Conservation (phyloP, 1,140 invertebrate species). For the Neodiprion lecontei region DNA sequence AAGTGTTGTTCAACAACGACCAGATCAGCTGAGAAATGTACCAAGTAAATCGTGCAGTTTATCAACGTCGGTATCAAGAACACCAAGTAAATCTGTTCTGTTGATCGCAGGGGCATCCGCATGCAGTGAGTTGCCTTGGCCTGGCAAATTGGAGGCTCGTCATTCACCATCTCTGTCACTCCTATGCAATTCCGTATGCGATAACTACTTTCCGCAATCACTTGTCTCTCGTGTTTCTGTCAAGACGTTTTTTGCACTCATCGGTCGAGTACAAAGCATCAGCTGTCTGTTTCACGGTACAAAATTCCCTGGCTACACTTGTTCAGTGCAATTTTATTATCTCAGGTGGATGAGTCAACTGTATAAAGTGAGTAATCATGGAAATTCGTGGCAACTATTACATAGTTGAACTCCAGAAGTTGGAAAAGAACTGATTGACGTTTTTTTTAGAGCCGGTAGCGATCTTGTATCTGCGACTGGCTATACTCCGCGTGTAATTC, state of each 20-base stretch:
- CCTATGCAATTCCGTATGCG: slow-evolving; percentile 8
- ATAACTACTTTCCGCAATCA: not conserved
- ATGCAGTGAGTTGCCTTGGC: slow-evolving; percentile 41
- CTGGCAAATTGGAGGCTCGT: slow-evolving; percentile 35
- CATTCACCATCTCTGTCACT: slow-evolving; percentile 35
- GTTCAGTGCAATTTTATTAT: not conserved
- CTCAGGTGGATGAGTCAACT: not conserved
- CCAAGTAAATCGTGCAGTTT: slow-evolving; percentile 55
- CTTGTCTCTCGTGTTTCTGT: not conserved
- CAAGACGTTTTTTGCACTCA: no score
- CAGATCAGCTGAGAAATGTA: slow-evolving; percentile 60
- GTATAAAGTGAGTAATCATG: no score
- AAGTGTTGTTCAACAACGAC: slow-evolving; percentile 60
- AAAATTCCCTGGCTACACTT: not conserved
- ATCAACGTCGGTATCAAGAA: slow-evolving; percentile 59
- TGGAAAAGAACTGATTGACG: not conserved
- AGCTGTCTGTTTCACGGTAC: not conserved
- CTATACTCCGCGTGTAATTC: not conserved
- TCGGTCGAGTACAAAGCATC: no score
- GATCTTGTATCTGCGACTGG: not conserved
- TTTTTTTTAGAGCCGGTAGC: not conserved
- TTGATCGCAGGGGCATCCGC: slow-evolving; percentile 59
- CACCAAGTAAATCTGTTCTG: slow-evolving; percentile 58
- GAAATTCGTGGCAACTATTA: no score
- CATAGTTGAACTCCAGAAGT: not conserved